Base-by-base conservation (phyloP, 2,888 invertebrate species). In the Pseudoips prasinana region DNA sequence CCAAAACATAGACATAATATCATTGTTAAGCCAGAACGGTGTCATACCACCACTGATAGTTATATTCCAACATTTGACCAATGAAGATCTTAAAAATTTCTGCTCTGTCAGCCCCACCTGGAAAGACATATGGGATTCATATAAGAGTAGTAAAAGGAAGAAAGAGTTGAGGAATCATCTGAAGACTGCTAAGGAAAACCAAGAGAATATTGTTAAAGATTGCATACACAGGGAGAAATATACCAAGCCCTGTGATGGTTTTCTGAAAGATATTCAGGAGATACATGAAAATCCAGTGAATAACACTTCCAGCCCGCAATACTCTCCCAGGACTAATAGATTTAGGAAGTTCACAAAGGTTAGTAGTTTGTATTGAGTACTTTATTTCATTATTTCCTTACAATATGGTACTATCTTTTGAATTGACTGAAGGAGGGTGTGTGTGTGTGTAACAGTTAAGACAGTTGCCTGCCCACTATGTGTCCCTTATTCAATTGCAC, bases 261-360 rank as follows among this genome's bases (percentile, higher is more conserved):
- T 69, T 26, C 59, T 85, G 9, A 77, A 68, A 45, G 85, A 83
- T 39, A 79, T 78, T 31, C 73, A 82, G 69, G 67, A 74, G 10
- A 46, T 71, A 18, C 61, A 58, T 40, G 57, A 58, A 11, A 46
- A 56, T 6, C 46, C 42, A 31, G 36, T 50, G 10, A 59, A 43
- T 10, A 66, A 43, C 26, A 44, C 52, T 34, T 46, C 39, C 1
- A 85, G 77, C 39, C 83, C 87, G 10, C 79, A 81, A 19, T 69
- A 66, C 10, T 78, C 84, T 38, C 87, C 88, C n/a, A 70, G 72
- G 41, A 74, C 81, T n/a, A 81, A 72, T 10, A 71, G 65, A 46
- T 88, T 87, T 39, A 80, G 65, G 50, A 80, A 64, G 42, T 88
- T 80, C 51, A 66, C 74, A 6, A 82, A 81, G 79, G 87, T 87